Base-by-base conservation (phyloP, 1,140 invertebrate species). In the Camponotus vicinus region DNA sequence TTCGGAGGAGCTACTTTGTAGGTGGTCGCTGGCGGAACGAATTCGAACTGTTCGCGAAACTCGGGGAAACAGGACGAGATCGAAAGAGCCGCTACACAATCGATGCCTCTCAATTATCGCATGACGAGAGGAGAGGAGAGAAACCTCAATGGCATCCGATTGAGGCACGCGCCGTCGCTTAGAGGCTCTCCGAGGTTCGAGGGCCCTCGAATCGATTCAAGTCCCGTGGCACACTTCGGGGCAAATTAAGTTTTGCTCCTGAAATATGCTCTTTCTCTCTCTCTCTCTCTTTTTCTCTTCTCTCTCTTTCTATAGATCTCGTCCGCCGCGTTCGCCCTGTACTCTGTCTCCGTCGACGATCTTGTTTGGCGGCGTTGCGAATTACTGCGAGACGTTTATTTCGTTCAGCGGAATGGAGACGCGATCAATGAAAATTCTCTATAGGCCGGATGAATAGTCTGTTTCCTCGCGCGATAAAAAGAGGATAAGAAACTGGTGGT, bases 171-270 rank as follows among this genome's bases (percentile, higher is more conserved):
- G 93, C 93, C 92, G 91, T 93, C 91, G 92, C 91, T 93, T 90
- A 92, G 88, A 92, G 90, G 84, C 92, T 91, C 92, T 92, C 87
- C 64, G 92, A 92, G 89, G 85, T 93, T 94, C 93, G 92, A 95
- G 94, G 91, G 92, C 92, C 91, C 94, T 94, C 86, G 92, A 94
- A 95, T 94, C 92, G 93, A 95, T 95, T 92, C 93, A 91, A 92
- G 92, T 93, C 91, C 91, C 92, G 92, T 93, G 91, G 92, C 92
- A 94, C 91, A 94, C 93, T 95, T 95, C 89, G 91, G 91, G 87
- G 92, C 93, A 94, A 94, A 95, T 95, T 95, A 93, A 95, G 91
- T 94, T 94, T 92, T 91, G 92, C 92, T 94, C 80, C 93, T 92
- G 92, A 93, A 94, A 93, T 92, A 92, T 93, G 91, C 89, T 69